Evolutionary conservation across 2,113 vertebrate species (phyloP).

Genomic region (Garra rufa): DNA sequence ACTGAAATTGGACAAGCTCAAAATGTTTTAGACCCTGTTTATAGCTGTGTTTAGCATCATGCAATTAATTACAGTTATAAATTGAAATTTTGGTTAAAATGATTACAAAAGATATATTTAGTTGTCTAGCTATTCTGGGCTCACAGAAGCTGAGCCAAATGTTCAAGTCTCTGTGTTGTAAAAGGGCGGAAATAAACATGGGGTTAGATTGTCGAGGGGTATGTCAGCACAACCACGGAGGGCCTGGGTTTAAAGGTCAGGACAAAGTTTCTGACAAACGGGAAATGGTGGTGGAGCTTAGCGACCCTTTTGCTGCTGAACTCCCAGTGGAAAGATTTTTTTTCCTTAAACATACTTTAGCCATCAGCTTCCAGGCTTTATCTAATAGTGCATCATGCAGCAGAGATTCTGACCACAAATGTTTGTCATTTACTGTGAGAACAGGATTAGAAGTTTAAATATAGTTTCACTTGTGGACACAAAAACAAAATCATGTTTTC

Average conservation of each 20-base stretch:
- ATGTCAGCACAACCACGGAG: slow-evolving; percentile 24
- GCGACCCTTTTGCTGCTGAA: neutral
- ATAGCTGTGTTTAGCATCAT: neutral
- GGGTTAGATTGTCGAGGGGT: neutral
- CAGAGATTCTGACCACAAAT: slow-evolving; percentile 22
- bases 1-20: neutral
- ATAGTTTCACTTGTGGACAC: slow-evolving; percentile 13
- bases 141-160: neutral
- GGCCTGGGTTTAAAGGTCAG: slow-evolving; percentile 25
- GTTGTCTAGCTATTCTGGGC: slow-evolving; percentile 10
- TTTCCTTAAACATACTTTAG: neutral
- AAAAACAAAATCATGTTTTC: slow-evolving; percentile 7
- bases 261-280: slow-evolving; percentile 33
- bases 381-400: slow-evolving; percentile 20
- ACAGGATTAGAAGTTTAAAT: slow-evolving; percentile 43
- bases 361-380: slow-evolving; percentile 19
- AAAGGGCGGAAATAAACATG: slow-evolving; percentile 6
- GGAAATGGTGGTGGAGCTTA: slow-evolving; percentile 32
- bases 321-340: slow-evolving; percentile 14
- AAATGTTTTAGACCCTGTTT: neutral
- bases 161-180: neutral
- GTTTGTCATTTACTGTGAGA: slow-evolving; percentile 40
- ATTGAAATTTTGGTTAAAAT: neutral
- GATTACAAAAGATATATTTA: neutral
- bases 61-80: too few species aligned